Evolutionary conservation across 30 jellyfish, hydroid and myxozoan genomes (phyloP), one percentile per base, ranked within the genome.

Genomic region (Haliclystus octoradiatus): DNA sequence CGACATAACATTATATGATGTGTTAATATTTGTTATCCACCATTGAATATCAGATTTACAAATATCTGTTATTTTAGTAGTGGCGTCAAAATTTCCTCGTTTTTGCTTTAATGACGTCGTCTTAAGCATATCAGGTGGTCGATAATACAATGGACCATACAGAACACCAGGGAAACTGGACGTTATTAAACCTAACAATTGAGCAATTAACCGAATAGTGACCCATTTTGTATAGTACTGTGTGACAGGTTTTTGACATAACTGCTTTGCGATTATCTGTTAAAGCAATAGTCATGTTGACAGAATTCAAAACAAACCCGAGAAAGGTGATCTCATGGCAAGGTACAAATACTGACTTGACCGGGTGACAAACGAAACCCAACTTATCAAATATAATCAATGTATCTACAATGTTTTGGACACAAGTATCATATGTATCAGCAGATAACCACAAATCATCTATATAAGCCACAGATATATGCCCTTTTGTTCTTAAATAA

Each of bases 141-240:
- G 80, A 49, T 50, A 69, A 69, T 69, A 74, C n/a, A 69, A 30
- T 23, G 33, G 80, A 69, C 77, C 80, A 69, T 27, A 49, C 46
- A 27, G 33, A 30, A 30, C 69, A 46, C 76, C 76, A 2, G 70
- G 76, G 25, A 66, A 34, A 66, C 66, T 66, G 31, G 68, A 30
- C n/a, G 76, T 66, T 50, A 69, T 14, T 3, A 5, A 14, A 3
- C 73, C 65, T 7, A 64, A 13, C 65, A 64, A 24, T 22, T 26
- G 7, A 9, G 66, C 22, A 64, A 64, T 23, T 26, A 5, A 19
- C 57, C 57, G 19, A 40, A 40, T 40, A 19, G 57, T 40, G 19
- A 40, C 19, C 14, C n/a, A n/a, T n/a, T n/a, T n/a, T n/a, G n/a
- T n/a, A 5, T 40, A 40, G 57, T 5, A 19, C 57, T 40, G 14